Evolutionary conservation across 1,140 invertebrate species (phyloP), one percentile per base, ranked within the genome.

Genomic region (Drosophila azteca): DNA sequence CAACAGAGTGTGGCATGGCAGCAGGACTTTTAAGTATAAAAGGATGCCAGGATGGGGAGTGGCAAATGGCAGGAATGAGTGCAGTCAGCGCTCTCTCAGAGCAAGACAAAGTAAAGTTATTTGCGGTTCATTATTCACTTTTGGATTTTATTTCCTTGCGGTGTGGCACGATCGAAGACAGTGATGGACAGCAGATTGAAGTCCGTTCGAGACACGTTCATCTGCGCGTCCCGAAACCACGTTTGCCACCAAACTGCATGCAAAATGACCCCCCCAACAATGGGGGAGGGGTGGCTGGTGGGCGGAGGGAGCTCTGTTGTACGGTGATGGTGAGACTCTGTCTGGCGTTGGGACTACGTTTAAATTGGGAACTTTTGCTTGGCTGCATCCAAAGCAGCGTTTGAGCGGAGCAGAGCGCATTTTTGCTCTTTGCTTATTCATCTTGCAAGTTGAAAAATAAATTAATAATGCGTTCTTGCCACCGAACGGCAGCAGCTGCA

Each of bases 41-140:
- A 39, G 31, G 31, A 35, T 11, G 11, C 3, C 0, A 5, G 11
- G 35, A 7, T n/a, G 35, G 26, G 35, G 35, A 46, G 61, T 71
- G 49, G 20, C 35, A 52, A 49, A 11, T n/a, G n/a, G 17, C 17
- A 20, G 17, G 17, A 20, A 20, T 20, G 17, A 20, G 17, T 20
- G 17, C 17, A 20, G 17, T 20, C 35, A 13, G 35, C 35, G 11
- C 11, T 39, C 64, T 52, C 64, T 52, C 41, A 49, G 50, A 53
- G 22, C 65, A 67, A 60, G 65, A 76, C 79, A 89, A 79, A 88
- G 84, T 77, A 79, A 88, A 83, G 79, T 88, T 88, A 88, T 88
- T 88, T 88, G 83, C 84, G 84, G 83, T 88, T 88, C 83, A 88
- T 88, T 88, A 88, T 88, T 89, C 83, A 88, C 83, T 88, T 88